Evolutionary conservation across 2,113 vertebrate genomes (phyloP).

Genomic region (Psephotus haematonotus): DNA sequence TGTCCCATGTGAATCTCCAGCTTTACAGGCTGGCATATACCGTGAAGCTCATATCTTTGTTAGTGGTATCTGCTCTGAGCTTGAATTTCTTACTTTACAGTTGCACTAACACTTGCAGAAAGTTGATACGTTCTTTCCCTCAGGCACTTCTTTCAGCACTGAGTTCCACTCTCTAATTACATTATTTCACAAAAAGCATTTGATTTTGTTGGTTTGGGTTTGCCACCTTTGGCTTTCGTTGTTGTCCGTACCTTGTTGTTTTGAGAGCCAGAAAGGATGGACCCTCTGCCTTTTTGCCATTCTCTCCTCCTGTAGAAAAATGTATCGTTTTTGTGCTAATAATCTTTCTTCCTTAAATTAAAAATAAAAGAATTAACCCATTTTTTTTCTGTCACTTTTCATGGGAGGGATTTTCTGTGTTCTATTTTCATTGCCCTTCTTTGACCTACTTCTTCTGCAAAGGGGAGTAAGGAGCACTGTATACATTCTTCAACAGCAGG

Average conservation of each 20-base stretch:
- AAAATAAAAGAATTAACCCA: neutral
- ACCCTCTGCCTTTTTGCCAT: neutral
- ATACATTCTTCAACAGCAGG: neutral
- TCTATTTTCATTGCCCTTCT: conserved; percentile 35
- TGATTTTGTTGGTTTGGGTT: conserved; percentile 11
- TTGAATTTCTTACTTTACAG: neutral
- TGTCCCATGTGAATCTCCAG: fast-evolving
- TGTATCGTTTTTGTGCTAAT: neutral
- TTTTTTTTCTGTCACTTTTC: neutral
- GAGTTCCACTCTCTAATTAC: conserved; percentile 10
- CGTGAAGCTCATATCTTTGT: neutral
- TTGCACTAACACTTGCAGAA: neutral
- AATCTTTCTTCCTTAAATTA: neutral
- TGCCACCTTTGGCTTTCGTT: neutral
- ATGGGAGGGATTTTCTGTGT: neutral
- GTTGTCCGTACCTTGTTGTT: neutral
- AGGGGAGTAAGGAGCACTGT: neutral
- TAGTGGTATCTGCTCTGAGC: neutral
- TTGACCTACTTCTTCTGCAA: conserved; percentile 22
- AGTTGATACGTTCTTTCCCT: neutral
- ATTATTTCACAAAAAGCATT: neutral
- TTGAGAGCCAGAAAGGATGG: neutral
- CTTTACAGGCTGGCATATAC: neutral
- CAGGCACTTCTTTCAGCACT: neutral
- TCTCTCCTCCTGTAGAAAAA: neutral